Evolutionary conservation across 1,140 invertebrate species (phyloP), one percentile per base, ranked within the genome.

Genomic region (Vanessa tameamea): DNA sequence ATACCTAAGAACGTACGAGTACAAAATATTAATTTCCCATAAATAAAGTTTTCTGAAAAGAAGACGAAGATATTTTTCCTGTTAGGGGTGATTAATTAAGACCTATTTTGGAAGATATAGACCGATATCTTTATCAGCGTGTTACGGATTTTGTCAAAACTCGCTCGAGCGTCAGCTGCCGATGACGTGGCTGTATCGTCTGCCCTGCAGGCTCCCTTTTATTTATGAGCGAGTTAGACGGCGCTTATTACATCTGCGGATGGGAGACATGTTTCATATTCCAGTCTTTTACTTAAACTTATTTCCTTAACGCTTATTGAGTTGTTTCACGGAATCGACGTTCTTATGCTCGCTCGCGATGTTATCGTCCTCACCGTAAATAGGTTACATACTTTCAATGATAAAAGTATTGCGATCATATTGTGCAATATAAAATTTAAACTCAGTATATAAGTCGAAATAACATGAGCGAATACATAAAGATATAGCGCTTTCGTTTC

Each of bases 151-250:
- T 72, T 78, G 74, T 82, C 80, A 79, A 81, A 83, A 82, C 81
- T 82, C 76, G 78, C 64, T 75, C 66, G 72, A 53, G 82, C 86
- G 83, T 80, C 88, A 88, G 87, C 84, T 91, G 89, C 75, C 77
- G 73, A 76, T 89, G 87, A 88, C 87, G 86, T 82, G 77, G 79
- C 78, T 81, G 79, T 75, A 82, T 80, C 80, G 80, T 77, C 83
- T 83, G 79, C 86, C 83, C 81, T 81, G 81, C 77, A 77, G 77
- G 74, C 76, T 61, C 81, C 81, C 53, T 85, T 88, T 88, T 91
- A 89, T 89, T 89, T 87, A 89, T 88, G 84, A 84, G 78, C 83
- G 71, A 85, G 83, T 87, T 89, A 82, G 86, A 81, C 83, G 81
- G 72, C 80, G 83, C 85, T 88, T 88, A 90, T 88, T 90, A 86